Evolutionary conservation across 2,797 vertebrate species (phyloP).

Genomic region (Thalassophryne amazonica): DNA sequence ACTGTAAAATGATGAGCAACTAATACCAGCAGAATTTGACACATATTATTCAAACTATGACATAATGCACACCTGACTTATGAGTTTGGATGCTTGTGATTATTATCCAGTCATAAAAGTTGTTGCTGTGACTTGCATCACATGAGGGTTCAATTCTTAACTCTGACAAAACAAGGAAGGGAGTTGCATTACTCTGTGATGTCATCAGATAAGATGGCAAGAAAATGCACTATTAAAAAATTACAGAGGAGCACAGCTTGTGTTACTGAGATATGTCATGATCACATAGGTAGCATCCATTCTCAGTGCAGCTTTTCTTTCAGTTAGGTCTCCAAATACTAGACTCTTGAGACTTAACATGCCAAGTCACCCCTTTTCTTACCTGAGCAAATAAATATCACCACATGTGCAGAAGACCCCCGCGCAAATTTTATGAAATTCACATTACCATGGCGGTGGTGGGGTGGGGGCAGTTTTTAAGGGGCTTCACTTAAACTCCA

Average conservation of each 20-base stretch:
- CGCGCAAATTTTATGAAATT: too few relatives aligned
- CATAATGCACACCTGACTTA: conserved; percentile 29
- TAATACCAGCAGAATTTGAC: conserved; percentile 2
- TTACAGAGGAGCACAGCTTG: conserved; percentile 43
- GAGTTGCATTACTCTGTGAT: conserved; percentile 73
- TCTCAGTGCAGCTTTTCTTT: conserved; percentile 20
- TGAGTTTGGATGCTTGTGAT: conserved; percentile 55
- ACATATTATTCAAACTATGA: conserved; percentile 33
- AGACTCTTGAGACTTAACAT: too few relatives aligned
- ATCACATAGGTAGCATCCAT: conserved; percentile 53
- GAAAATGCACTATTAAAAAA: conserved; percentile 51
- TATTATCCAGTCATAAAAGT: conserved; percentile 55
- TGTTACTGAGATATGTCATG: conserved; percentile 77
- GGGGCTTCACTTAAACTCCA: background rate
- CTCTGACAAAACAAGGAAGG: conserved; percentile 53
- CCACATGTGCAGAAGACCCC: too few relatives aligned
- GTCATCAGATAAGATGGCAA: conserved; percentile 76
- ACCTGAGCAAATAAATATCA: too few relatives aligned
- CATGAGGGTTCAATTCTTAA: conserved; percentile 67
- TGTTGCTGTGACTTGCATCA: conserved; percentile 80
- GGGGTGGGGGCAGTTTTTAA: too few relatives aligned
- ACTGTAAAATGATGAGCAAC: background rate
- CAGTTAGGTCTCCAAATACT: conserved; percentile 16
- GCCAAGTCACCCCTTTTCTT: too few relatives aligned
- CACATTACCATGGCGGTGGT: too few relatives aligned